These are phyloP conservation scores for Tetrax tetrax DNA, from an alignment of 2,113 vertebrate genomes.

Conservation along the genomic window DNA sequence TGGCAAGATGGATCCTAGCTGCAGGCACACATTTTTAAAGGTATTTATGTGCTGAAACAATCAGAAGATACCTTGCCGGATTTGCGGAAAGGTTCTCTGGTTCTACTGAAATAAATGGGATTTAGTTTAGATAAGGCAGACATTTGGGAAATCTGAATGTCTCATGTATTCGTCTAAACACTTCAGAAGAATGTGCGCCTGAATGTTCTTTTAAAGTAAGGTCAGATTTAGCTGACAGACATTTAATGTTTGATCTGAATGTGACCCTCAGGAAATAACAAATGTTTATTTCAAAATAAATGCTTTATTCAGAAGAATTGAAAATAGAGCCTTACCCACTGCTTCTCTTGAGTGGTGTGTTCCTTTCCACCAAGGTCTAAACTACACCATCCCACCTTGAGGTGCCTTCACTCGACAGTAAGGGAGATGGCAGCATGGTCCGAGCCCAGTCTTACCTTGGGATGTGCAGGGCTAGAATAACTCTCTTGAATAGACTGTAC, in stretches of 20 bases:
- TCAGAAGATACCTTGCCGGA: neutral
- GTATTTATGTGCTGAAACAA: neutral
- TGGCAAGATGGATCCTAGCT: neutral
- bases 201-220: neutral
- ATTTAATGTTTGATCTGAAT: neutral
- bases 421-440: neutral
- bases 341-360: neutral
- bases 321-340: neutral
- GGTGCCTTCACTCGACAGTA: neutral
- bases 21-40: neutral
- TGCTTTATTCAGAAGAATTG: neutral
- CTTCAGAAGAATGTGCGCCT: conserved; percentile 4
- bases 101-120: neutral
- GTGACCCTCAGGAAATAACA: neutral
- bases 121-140: neutral
- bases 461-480: neutral
- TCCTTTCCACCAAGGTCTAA: neutral
- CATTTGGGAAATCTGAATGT: neutral
- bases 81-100: neutral
- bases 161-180: neutral
- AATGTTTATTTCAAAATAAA: neutral
- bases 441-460: neutral
- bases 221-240: conserved; percentile 1
- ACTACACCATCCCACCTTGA: neutral
- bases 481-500: neutral